Evolutionary conservation across 1,140 invertebrate species (phyloP).

Genomic region (Pomacea maculata): DNA sequence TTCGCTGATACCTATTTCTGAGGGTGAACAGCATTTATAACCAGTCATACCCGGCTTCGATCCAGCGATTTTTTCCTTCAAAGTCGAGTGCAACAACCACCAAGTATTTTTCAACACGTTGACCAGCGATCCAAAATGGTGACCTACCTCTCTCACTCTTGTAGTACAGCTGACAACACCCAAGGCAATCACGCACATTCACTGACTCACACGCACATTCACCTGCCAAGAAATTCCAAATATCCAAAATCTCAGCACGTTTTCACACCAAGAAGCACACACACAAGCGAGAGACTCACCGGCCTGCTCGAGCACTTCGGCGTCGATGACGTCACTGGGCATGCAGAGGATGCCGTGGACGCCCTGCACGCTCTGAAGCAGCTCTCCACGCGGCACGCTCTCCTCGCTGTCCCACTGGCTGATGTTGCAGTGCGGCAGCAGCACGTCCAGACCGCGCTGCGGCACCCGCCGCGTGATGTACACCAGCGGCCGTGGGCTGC

Average conservation of each 20-base stretch:
- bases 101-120: too few species aligned
- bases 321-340: slow-evolving; percentile 85
- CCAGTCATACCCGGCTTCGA: too few species aligned
- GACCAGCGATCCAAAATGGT: too few species aligned
- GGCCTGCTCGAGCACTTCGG: slow-evolving; percentile 75
- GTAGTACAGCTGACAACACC: neutral
- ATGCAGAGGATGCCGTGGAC: slow-evolving; percentile 83
- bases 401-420: slow-evolving; percentile 58
- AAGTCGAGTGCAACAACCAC: too few species aligned
- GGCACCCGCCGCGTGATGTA: slow-evolving; percentile 60
- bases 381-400: slow-evolving; percentile 75
- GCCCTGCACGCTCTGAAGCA: slow-evolving; percentile 77
- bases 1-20: too few species aligned
- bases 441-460: slow-evolving; percentile 50
- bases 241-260: neutral
- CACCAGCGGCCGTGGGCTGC: slow-evolving; percentile 42
- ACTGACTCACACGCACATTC: neutral
- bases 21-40: too few species aligned
- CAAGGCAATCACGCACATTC: neutral
- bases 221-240: neutral
- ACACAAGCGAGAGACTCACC: slow-evolving; percentile 59
- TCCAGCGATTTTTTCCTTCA: too few species aligned
- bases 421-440: slow-evolving; percentile 52
- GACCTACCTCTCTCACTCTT: too few species aligned
- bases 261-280: neutral